These are phyloP conservation scores for Amiota minor DNA, from an alignment of 2,888 invertebrate genomes.

Conservation along the genomic window DNA sequence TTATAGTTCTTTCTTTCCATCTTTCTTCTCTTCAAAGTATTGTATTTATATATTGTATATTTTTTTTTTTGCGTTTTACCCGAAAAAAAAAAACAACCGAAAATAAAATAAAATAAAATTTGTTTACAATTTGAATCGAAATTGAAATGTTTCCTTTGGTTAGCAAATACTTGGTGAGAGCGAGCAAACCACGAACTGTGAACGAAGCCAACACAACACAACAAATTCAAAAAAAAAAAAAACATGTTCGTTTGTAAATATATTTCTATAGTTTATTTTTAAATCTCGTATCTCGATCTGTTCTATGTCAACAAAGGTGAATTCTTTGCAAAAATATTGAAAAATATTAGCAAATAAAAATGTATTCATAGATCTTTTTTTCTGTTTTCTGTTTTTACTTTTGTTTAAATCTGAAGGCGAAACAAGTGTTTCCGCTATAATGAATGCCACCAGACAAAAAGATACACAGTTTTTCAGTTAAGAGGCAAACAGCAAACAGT, in stretches of 20 bases:
- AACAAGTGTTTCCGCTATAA: neutral
- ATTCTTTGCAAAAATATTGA: constrained; percentile 27
- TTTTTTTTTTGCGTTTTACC: constrained; percentile 3
- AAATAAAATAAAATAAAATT: neutral
- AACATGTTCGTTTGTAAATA: constrained; percentile 26
- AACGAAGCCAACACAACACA: constrained; percentile 18
- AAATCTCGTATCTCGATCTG: constrained; percentile 33
- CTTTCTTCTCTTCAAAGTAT: no score
- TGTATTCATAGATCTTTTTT: constrained; percentile 20
- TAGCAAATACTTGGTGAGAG: no score
- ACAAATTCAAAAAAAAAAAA: no score
- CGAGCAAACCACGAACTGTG: neutral
- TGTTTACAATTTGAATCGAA: constrained; percentile 15
- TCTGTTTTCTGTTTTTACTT: constrained; percentile 35
- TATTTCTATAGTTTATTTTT: constrained; percentile 18
- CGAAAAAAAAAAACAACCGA: no score
- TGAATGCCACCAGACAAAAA: constrained; percentile 36
- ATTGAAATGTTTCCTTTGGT: constrained; percentile 16
- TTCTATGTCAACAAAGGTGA: constrained; percentile 42
- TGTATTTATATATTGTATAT: no score
- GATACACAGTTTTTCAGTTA: constrained; percentile 33
- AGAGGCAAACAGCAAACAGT: no score
- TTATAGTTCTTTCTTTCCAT: no score
- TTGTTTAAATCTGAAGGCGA: constrained; percentile 29
- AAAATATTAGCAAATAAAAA: no score